A percentile compares a stretch with the other conserved stretches of the same genome.
Evolutionary conservation across 2,888 invertebrate genomes (phyloP).

Genomic region (Vesta saturnalis): DNA sequence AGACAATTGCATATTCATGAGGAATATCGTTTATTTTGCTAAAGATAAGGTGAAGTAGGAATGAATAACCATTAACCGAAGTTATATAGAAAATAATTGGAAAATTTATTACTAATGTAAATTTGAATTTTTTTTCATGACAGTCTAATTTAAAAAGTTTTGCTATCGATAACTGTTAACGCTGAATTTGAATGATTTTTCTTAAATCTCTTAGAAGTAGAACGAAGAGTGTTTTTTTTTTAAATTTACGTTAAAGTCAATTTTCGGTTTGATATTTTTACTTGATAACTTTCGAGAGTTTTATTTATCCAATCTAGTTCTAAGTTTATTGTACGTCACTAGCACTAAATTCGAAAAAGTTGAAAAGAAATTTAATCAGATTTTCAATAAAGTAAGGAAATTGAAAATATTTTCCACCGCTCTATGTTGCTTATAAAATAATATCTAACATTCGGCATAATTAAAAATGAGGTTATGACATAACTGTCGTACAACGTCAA

Average conservation of each 20-base stretch:
- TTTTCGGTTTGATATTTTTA: background rate
- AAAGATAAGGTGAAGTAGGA: background rate
- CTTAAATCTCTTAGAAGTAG: background rate
- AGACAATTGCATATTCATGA: constrained; percentile 1
- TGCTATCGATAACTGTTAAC: background rate
- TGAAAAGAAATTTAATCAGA: background rate
- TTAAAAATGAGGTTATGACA: background rate
- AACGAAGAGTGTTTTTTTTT: background rate
- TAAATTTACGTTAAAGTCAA: background rate
- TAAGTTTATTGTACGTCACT: background rate
- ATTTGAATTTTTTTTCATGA: too few relatives aligned
- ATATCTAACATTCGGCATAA: too few relatives aligned
- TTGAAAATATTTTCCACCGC: background rate
- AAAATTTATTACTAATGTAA: background rate
- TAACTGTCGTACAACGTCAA: background rate
- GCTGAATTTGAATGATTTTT: background rate
- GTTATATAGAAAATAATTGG: too few relatives aligned
- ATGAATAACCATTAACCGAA: background rate
- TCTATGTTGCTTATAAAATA: too few relatives aligned
- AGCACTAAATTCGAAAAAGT: background rate
- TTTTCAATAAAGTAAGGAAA: background rate
- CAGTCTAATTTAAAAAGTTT: constrained; percentile 9
- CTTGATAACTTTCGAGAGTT: background rate
- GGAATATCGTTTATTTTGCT: background rate
- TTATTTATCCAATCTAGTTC: constrained; percentile 8